A percentile compares a stretch with the other conserved stretches of the same genome.
These are phyloP conservation scores for Pampus argenteus DNA, from an alignment of 2,797 vertebrate genomes.

Conservation along the genomic window DNA sequence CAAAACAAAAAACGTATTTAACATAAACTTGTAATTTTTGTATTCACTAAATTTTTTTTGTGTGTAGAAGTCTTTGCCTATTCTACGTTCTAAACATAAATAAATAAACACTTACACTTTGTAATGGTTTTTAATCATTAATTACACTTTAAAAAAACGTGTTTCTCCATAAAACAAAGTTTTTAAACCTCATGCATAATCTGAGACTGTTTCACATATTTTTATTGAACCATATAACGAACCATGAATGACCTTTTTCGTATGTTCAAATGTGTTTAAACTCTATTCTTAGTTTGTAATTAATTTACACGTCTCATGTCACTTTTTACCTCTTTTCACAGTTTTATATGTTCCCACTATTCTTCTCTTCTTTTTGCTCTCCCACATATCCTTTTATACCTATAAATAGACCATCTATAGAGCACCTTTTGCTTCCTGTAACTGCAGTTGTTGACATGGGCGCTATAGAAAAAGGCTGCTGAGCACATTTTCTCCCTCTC, in stretches of 20 bases:
- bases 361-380: not conserved
- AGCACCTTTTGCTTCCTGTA: conserved; percentile 49
- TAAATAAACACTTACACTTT: not conserved
- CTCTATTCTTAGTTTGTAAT: conserved; percentile 32
- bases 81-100: not conserved
- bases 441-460: conserved; percentile 9
- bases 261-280: conserved; percentile 7
- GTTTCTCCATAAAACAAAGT: not conserved
- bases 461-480: conserved; percentile 27
- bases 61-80: not conserved
- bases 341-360: not conserved
- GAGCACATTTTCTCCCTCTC: conserved; percentile 43
- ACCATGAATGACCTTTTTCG: not conserved
- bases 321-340: not conserved
- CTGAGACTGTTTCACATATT: not conserved
- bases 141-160: not conserved
- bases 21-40: not conserved
- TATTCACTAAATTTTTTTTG: not conserved
- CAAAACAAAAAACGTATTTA: not conserved
- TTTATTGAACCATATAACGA: not conserved
- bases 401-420: conserved; percentile 45
- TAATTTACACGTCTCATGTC: conserved; percentile 29
- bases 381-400: conserved; percentile 35
- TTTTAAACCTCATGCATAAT: not conserved
- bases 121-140: not conserved